Conservation (phyloP, 2,888 invertebrate genomes). For the Argynnis bischoffii region DNA sequence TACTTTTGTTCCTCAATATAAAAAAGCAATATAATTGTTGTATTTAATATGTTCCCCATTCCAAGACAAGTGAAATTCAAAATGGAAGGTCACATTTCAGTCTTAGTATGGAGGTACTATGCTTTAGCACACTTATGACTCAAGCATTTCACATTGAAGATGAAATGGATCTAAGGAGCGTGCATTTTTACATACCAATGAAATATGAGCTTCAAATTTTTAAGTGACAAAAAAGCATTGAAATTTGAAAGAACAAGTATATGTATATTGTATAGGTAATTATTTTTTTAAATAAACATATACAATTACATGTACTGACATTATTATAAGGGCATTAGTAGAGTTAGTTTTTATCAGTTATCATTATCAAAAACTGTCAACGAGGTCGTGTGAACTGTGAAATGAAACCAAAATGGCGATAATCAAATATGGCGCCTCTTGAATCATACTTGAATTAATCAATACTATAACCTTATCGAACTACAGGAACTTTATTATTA, state of each 20-base stretch:
- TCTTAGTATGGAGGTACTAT: constrained; percentile 72
- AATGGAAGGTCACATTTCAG: constrained; percentile 56
- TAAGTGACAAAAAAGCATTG: no score
- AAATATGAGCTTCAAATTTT: no score
- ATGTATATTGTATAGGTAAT: no score
- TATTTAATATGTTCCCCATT: constrained; percentile 64
- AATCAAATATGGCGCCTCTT: constrained; percentile 29
- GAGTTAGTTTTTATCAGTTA: neutral
- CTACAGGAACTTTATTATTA: neutral
- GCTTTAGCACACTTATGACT: constrained; percentile 80
- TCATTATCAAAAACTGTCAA: constrained; percentile 2
- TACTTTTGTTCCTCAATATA: neutral
- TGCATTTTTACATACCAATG: constrained; percentile 47
- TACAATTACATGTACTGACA: no score
- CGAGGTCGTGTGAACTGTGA: constrained; percentile 18
- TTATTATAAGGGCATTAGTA: no score
- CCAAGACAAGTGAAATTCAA: constrained; percentile 60
- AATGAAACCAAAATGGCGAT: constrained; percentile 41
- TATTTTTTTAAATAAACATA: no score
- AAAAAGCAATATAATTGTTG: neutral
- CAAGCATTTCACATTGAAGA: constrained; percentile 75
- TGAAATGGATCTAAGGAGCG: constrained; percentile 81
- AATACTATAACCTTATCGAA: neutral
- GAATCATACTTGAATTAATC: constrained; percentile 11
- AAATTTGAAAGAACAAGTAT: no score